Base-by-base conservation (phyloP, 1,140 invertebrate species). In the Tetranychus urticae region DNA sequence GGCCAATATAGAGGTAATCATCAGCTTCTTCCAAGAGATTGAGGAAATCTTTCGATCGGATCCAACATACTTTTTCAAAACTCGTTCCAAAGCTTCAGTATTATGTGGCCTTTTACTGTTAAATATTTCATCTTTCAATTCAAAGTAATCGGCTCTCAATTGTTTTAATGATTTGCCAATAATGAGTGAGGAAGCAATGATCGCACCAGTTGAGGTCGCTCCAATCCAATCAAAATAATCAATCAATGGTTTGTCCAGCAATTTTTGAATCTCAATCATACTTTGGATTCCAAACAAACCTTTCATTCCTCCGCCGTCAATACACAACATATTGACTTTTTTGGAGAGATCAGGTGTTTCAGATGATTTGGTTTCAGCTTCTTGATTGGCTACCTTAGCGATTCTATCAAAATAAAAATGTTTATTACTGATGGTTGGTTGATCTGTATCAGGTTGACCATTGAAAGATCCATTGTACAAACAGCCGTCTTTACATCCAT, bases 121-220 rank as follows among this genome's bases (percentile, higher is more conserved):
- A 70, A 97, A 97, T 1, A 90, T 85, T 56, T 84, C 77, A 67
- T 97, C 86, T 71, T 97, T 97, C 70, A 97, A 79, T 45, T 83
- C 79, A 67, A 97, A 86, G 72, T 96, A 97, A 1, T 97, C 71
- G 33, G 82, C 82, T 68, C 88, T 82, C 63, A 72, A 69, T 63
- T 79, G 74, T 6, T 68, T 60, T 13, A 76, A 65, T 23, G 70
- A 66, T 68, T 77, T 77, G 14, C 54, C 57, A 59, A 67, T 69
- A 37, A 76, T 72, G 36, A 82, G 66, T 31, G 80, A 86, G 1
- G 93, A 71, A 0, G 90, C 88, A 35, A 98, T 71, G 52, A 98
- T 90, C 0, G 88, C 92, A 2, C 93, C 93, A 2, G 93, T 97
- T 61, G 89, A 94, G 1, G 94, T 98, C 3, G 94, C 94, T 4